phyloP scores from a whole-genome alignment of 2,113 vertebrate genomes.

The Thryonomys swinderianus region DNA sequence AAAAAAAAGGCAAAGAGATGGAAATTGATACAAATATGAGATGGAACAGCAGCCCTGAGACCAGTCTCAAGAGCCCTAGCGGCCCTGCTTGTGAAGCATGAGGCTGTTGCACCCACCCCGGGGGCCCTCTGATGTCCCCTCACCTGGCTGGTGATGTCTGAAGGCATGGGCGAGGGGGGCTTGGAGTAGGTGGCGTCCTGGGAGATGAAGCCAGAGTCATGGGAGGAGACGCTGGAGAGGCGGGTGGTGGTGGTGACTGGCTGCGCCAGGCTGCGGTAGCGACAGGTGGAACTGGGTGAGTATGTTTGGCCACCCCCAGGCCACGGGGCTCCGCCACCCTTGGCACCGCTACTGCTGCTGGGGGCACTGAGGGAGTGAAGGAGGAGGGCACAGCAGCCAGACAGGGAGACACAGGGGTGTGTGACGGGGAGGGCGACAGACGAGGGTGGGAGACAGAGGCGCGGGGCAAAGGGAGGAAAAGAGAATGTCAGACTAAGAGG shows the following conservation, averaged over 20 bases:
- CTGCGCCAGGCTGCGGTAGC: conserved; percentile 97
- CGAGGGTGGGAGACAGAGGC: conserved; percentile 17
- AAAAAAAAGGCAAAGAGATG: background rate
- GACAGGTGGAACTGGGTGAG: conserved; percentile 94
- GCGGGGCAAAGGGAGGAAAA: conserved; percentile 84
- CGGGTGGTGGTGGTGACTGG: conserved; percentile 91
- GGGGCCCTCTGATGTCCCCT: background rate
- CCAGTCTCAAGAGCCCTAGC: background rate
- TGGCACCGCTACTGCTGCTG: conserved; percentile 93
- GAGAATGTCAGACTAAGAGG: conserved; percentile 79
- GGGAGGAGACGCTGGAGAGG: conserved; percentile 98
- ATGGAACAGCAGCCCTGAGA: background rate
- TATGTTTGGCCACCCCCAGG: conserved; percentile 90
- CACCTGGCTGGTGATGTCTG: conserved; percentile 98
- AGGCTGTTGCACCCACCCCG: background rate
- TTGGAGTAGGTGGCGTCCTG: conserved; percentile 97
- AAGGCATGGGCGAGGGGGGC: conserved; percentile 98
- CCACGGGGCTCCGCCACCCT: conserved; percentile 93
- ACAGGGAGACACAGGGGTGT: conserved; percentile 41
- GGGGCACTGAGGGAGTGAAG: conserved; percentile 63
- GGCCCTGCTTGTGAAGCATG: background rate
- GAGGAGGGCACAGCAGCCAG: background rate
- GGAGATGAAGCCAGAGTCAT: conserved; percentile 98
- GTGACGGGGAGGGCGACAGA: conserved; percentile 33
- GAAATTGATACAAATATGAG: background rate